These are phyloP conservation scores for Rhinopomastus cyanomelas DNA, from an alignment of 2,113 vertebrate species.

Conservation along the genomic window DNA sequence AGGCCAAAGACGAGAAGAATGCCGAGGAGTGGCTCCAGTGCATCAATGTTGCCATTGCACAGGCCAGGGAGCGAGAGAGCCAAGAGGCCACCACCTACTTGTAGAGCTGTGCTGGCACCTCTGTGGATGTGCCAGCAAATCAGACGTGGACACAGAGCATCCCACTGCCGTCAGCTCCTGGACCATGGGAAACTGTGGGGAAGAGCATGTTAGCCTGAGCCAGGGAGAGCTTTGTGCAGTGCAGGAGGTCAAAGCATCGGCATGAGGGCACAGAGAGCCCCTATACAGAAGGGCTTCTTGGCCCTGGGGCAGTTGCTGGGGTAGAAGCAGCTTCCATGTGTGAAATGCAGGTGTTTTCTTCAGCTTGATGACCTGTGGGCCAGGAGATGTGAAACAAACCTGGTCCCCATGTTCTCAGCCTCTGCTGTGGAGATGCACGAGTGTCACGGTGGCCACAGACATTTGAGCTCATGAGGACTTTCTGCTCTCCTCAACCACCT, in stretches of 20 bases:
- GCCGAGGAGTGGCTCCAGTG: conserved; percentile 95
- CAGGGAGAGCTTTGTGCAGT: neutral
- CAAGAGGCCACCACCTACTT: conserved; percentile 91
- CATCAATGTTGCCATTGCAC: conserved; percentile 92
- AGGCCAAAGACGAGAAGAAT: conserved; percentile 89
- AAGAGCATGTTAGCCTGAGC: neutral
- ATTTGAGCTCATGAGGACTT: rapidly evolving
- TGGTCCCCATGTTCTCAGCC: rapidly evolving
- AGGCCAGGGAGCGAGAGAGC: conserved; percentile 87
- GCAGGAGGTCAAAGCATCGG: rapidly evolving
- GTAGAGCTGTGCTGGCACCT: conserved; percentile 51
- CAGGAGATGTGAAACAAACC: neutral
- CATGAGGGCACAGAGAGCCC: neutral
- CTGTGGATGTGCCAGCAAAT: neutral
- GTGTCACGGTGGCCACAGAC: neutral
- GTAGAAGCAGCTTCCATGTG: neutral
- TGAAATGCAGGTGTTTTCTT: neutral
- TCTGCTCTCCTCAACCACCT: neutral
- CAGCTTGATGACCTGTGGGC: neutral
- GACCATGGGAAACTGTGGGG: rapidly evolving
- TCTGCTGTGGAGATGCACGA: neutral
- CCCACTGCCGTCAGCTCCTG: neutral
- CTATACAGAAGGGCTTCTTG: rapidly evolving
- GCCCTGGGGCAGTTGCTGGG: rapidly evolving
- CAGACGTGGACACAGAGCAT: rapidly evolving